phyloP scores from a whole-genome alignment of 2,113 vertebrate species.

The Gymnocephalus cernua region DNA sequence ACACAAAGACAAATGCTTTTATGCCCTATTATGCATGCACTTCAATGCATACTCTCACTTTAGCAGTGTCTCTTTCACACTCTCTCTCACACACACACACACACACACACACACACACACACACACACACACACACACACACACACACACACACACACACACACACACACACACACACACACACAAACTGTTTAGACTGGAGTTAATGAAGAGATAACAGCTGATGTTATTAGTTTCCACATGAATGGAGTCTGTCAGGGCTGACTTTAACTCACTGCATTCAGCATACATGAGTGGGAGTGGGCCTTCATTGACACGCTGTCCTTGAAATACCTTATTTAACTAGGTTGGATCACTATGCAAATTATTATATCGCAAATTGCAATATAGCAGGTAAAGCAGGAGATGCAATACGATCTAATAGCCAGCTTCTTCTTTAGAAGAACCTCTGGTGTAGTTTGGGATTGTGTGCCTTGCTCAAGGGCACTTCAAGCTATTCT shows the following conservation, averaged over 20 bases:
- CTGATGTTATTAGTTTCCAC: conserved; percentile 93
- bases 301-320: conserved; percentile 21
- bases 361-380: not conserved
- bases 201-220: conserved; percentile 94
- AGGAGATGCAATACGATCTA: not conserved
- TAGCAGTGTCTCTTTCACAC: conserved; percentile 15
- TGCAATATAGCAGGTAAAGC: not conserved
- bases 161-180: conserved; percentile 21
- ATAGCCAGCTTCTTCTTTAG: not conserved
- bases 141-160: conserved; percentile 31
- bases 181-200: conserved; percentile 89
- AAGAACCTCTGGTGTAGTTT: not conserved
- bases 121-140: conserved; percentile 39
- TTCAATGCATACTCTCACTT: conserved; percentile 23
- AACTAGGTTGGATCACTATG: conserved; percentile 28
- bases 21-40: conserved; percentile 30
- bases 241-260: conserved; percentile 48
- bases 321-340: conserved; percentile 50
- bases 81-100: conserved; percentile 23
- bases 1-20: conserved; percentile 27
- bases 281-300: conserved; percentile 19
- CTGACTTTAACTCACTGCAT: conserved; percentile 11
- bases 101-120: conserved; percentile 26
- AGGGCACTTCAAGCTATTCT: not conserved
- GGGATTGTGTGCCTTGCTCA: not conserved